Evolutionary conservation across 2,888 invertebrate genomes (phyloP), one percentile per base, ranked within the genome.

Genomic region (Synanthedon vespiformis): DNA sequence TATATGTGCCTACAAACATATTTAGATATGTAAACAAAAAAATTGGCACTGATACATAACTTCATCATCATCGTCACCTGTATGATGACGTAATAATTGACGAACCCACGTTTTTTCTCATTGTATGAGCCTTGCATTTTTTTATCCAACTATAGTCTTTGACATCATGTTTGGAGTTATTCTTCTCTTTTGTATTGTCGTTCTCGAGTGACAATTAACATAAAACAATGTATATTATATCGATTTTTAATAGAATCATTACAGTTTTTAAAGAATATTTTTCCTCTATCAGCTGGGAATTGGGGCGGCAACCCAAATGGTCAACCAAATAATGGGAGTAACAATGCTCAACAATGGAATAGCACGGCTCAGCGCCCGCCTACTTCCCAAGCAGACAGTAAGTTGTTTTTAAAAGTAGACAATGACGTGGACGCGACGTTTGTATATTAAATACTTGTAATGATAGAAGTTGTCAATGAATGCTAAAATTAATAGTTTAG

Each of bases 321-420:
- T 64, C 84, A 81, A 72, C 70, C 80, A 56, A 84, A 79, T 74
- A 83, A 77, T 70, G 77, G 77, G 61, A 69, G 83, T 60, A 81
- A 79, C 75, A 84, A 80, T 81, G 77, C 81, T 75, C 84, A 85
- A 72, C 88, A 87, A 73, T 88, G 88, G 88, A 84, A 80, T 69
- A 87, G 72, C 65, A 68, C 80, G 59, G 79, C 77, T 60, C 88
- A 88, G 65, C 80, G 88, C 56, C 88, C 88, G 62, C 88, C 88
- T 57, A 78, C 83, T 68, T 85, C 88, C 59, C 88, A 88, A 74
- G 79, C 87, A 54, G 88, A 88, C 72, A 76, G 88, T 88, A 74
- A 76, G 80, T 80, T 66, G 63, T 70, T 69, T 65, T 67, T 64
- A 58, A 40, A 48, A 44, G 22, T 22, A 48, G 50, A 50, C 53